Percentiles rank a stretch among this genome's conserved stretches.
Conservation (phyloP, 2,888 invertebrate genomes). For the Pantelozetes paolii region DNA sequence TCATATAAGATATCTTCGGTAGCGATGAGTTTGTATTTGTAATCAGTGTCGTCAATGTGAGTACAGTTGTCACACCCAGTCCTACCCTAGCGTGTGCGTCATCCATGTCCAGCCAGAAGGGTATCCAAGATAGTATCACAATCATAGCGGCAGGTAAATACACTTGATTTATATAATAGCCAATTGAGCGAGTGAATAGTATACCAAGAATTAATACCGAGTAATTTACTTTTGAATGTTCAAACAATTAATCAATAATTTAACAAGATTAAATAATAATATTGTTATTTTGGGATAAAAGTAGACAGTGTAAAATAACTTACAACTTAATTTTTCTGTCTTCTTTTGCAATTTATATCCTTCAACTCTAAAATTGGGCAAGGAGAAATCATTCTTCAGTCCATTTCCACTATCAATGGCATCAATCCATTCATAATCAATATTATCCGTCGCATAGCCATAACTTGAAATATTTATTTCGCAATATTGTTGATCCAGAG, state of each 20-base stretch:
- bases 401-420: background rate
- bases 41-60: slow-evolving; percentile 59
- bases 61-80: slow-evolving; percentile 50
- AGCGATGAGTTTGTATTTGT: slow-evolving; percentile 51
- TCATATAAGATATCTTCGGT: slow-evolving; percentile 56
- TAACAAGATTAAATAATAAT: no score
- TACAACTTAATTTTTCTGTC: background rate
- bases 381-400: background rate
- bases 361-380: background rate
- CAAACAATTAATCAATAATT: no score
- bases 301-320: slow-evolving; percentile 51
- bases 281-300: no score
- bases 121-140: slow-evolving; percentile 49
- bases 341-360: background rate
- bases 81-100: slow-evolving; percentile 49
- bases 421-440: background rate
- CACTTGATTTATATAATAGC: slow-evolving; percentile 54
- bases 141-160: slow-evolving; percentile 51
- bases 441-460: slow-evolving; percentile 6
- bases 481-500: background rate
- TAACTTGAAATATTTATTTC: background rate
- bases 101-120: slow-evolving; percentile 49
- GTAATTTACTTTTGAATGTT: slow-evolving; percentile 53
- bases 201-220: slow-evolving; percentile 51
- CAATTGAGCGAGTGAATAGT: slow-evolving; percentile 52